A percentile compares a stretch with the other conserved stretches of the same genome.
Evolutionary conservation across 1,140 invertebrate genomes (phyloP).

Genomic region (Drosophila mauritiana): DNA sequence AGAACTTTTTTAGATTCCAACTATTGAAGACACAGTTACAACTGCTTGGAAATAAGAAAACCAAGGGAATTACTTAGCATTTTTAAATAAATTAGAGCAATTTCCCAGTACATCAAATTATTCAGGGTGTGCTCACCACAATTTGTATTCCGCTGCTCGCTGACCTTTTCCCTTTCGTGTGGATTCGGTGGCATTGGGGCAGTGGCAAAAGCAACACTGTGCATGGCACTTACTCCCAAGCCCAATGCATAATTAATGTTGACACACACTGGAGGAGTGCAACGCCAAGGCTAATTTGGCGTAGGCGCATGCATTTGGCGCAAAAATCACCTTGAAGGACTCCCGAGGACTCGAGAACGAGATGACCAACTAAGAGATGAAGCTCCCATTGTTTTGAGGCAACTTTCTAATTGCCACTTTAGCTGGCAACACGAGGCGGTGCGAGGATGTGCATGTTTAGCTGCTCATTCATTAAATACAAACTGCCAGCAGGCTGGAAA

Average conservation of each 20-base stretch:
- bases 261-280: slow-evolving; percentile 61
- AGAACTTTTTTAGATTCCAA: not conserved
- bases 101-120: not conserved
- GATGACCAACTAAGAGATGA: slow-evolving; percentile 45
- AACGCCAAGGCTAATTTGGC: slow-evolving; percentile 77
- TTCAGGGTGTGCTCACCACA: slow-evolving; percentile 10
- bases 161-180: slow-evolving; percentile 48
- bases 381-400: slow-evolving; percentile 71
- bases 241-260: slow-evolving; percentile 76
- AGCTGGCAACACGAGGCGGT: slow-evolving; percentile 36
- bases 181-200: slow-evolving; percentile 11
- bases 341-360: slow-evolving; percentile 25
- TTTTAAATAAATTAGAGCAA: not conserved
- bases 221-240: slow-evolving; percentile 7
- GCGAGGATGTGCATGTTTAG: slow-evolving; percentile 33
- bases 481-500: slow-evolving; percentile 71
- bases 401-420: slow-evolving; percentile 83
- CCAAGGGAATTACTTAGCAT: not conserved
- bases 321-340: slow-evolving; percentile 75
- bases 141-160: slow-evolving; percentile 28
- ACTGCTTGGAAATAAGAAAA: no score
- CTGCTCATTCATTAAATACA: slow-evolving; percentile 77
- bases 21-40: no score
- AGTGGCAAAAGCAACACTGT: slow-evolving; percentile 2
- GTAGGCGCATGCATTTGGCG: slow-evolving; percentile 64